A percentile compares a stretch with the other conserved stretches of the same genome.
Conservation (phyloP, 1,140 invertebrate genomes). For the Pissodes strobi region DNA sequence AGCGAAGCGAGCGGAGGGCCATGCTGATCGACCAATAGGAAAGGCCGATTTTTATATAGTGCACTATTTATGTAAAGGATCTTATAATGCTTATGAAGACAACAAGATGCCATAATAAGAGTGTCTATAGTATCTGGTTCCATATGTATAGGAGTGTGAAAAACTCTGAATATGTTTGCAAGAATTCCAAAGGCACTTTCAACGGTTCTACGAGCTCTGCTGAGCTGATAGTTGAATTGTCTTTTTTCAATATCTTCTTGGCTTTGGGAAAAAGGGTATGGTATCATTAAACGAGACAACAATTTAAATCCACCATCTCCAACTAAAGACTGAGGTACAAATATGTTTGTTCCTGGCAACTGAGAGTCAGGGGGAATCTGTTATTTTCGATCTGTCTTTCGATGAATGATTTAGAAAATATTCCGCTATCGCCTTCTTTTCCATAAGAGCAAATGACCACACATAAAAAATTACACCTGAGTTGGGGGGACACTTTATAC, state of each 20-base stretch:
- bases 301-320: background rate
- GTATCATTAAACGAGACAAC: background rate
- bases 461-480: background rate
- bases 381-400: background rate
- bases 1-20: no score
- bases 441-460: no score
- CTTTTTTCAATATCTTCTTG: slow-evolving; percentile 1
- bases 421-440: slow-evolving; percentile 1
- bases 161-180: background rate
- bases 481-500: background rate
- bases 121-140: background rate
- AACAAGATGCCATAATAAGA: background rate
- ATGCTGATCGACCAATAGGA: no score
- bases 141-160: background rate
- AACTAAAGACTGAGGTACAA: background rate
- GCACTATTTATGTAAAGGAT: no score
- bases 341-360: background rate
- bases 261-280: background rate
- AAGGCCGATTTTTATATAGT: no score
- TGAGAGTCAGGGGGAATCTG: background rate
- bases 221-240: background rate
- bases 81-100: no score
- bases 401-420: background rate
- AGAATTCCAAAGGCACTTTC: background rate
- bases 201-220: background rate